Evolutionary conservation across 2,888 invertebrate genomes (phyloP), one percentile per base, ranked within the genome.

Genomic region (Lathronympha strigana): DNA sequence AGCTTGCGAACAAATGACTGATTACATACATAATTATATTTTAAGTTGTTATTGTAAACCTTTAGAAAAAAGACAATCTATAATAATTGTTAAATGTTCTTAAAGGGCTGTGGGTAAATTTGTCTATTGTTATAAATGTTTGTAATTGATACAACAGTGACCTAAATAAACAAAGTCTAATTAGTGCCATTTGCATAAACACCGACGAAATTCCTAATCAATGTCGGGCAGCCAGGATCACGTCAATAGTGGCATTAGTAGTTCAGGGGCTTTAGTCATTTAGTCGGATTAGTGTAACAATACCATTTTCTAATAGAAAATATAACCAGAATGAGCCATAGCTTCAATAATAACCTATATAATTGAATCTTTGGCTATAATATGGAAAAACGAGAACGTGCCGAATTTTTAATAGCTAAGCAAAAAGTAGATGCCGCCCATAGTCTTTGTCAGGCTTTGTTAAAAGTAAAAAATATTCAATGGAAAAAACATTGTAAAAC

Each of bases 131-230:
- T 33, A 5, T 33, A 33, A 11, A 5, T 43, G 15, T 33, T 9
- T 23, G 25, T 49, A 53, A 60, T 40, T 49, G 66, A 47, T 31
- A 53, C 40, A 49, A 47, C 19, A 61, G 60, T 61, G 60, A 68
- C 68, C 71, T 73, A 71, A 68, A 73, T 76, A 81, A 81, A 76
- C 79, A 79, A 76, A 78, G 74, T 73, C 72, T 77, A 78, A 81
- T 81, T 76, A 78, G 73, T 64, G 53, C 63, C 60, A 83, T 86
- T 85, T 78, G 78, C 86, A 84, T 85, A 81, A 78, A 76, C 77
- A 79, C 75, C 78, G 73, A 72, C 70, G 67, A 67, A 75, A 78
- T 74, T 74, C 73, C 76, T 77, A 79, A 80, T 80, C 75, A 81
- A 73, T 77, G 70, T 68, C 69, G 64, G 63, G 72, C 73, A 54